Conservation (phyloP, 2,888 invertebrate species). For the Xiphydria camelus region DNA sequence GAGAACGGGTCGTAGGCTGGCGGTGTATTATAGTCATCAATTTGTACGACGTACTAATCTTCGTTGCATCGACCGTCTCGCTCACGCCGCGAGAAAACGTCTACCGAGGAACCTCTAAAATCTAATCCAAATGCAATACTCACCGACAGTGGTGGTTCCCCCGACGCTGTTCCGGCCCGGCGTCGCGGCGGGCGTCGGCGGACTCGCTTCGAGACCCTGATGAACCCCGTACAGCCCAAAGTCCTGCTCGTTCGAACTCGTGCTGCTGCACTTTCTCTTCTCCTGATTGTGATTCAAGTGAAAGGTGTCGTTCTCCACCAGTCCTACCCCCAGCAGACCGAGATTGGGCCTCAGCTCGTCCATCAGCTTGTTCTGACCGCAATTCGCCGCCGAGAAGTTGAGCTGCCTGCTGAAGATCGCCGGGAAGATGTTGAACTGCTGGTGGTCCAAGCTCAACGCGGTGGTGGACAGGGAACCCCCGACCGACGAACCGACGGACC, state of each 20-base stretch:
- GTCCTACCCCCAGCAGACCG: slow-evolving; percentile 76
- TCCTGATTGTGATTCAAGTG: slow-evolving; percentile 62
- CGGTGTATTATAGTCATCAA: too few species aligned
- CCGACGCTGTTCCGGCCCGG: slow-evolving; percentile 53
- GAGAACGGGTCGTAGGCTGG: too few species aligned
- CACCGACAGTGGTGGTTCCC: slow-evolving; percentile 47
- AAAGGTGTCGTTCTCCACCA: slow-evolving; percentile 76
- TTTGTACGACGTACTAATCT: too few species aligned
- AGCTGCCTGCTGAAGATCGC: slow-evolving; percentile 88
- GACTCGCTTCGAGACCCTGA: slow-evolving; percentile 56
- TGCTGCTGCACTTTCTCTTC: slow-evolving; percentile 77
- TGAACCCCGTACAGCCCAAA: slow-evolving; percentile 80
- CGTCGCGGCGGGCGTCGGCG: slow-evolving; percentile 52
- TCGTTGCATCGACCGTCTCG: too few species aligned
- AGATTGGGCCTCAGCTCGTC: slow-evolving; percentile 84
- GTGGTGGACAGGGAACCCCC: slow-evolving; percentile 58
- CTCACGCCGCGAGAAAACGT: too few species aligned
- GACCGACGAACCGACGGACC: slow-evolving; percentile 78
- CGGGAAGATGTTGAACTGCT: slow-evolving; percentile 90
- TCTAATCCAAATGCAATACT: slow-evolving; percentile 23
- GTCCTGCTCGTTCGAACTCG: slow-evolving; percentile 83
- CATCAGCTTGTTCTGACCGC: slow-evolving; percentile 81
- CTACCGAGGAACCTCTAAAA: too few species aligned
- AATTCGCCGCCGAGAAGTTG: slow-evolving; percentile 71
- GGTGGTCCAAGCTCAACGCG: slow-evolving; percentile 66